Base-by-base conservation (phyloP, 2,113 vertebrate genomes). In the Catharus fuscescens region DNA sequence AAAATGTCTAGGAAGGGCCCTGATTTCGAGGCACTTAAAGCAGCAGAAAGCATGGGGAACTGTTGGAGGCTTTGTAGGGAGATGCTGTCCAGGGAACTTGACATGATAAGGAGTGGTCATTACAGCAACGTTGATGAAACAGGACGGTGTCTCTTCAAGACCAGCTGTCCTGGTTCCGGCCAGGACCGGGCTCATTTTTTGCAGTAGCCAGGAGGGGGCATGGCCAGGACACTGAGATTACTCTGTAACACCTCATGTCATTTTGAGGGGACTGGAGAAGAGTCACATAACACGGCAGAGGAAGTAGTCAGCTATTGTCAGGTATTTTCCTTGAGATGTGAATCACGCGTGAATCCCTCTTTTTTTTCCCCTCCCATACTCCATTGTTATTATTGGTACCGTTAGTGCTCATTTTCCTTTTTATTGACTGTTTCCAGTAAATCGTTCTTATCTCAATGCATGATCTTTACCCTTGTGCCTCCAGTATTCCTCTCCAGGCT, bases 261-360 rank as follows among this genome's bases (percentile, higher is more conserved):
- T 38, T 42, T 38, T 38, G 36, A n/a, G 23, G 15, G 28, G 15
- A 17, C 13, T 28, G 60, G 23, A 18, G 24, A 29, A 45, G 28
- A 13, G 29, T 57, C 2, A 5, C 15, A 24, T 2, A 25, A 10
- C 10, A 2, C 0, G 3, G 19, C 5, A n/a, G 59, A 56, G 5
- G 40, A 32, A 38, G 6, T 17, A 32, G 23, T 29, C 6, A 11
- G 28, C 28, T 31, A 1, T 23, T 40, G 29, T 14, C 0, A 0
- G 24, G 9, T 29, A 34, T 31, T 57, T 74, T 40, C 19, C 6
- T 29, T 19, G 34, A 31, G 29, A 42, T 42, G 25, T 24, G 32
- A 38, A 32, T 16, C 52, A 31, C 0, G 0, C 44, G 18, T 28
- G 28, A 44, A 66, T 50, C 5, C 2, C 12, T 32, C 9, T 2